Evolutionary conservation across 2,888 invertebrate species (phyloP).

Genomic region (Diachrysia chrysitis): DNA sequence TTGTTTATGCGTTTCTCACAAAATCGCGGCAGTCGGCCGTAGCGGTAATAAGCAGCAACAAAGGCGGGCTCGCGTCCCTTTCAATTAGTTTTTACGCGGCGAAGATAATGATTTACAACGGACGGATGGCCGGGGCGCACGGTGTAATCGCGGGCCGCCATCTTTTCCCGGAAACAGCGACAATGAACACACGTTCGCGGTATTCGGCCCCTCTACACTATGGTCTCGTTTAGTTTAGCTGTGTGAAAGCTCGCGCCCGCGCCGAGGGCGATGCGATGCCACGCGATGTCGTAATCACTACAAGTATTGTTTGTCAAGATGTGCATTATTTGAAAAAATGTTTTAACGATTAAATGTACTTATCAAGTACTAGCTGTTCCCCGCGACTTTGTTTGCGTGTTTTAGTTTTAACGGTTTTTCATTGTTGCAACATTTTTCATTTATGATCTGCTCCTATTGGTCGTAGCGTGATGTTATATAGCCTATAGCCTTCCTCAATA

Average conservation of each 20-base stretch:
- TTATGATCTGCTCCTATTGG: too few species aligned
- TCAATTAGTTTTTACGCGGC: conserved; percentile 84
- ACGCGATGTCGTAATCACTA: conserved; percentile 24
- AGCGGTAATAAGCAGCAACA: conserved; percentile 72
- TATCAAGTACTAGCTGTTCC: too few species aligned
- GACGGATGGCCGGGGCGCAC: conserved; percentile 62
- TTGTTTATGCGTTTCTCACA: conserved; percentile 62
- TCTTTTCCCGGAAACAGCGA: conserved; percentile 82
- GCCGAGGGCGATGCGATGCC: conserved; percentile 21
- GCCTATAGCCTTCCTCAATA: too few species aligned
- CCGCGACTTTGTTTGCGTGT: too few species aligned
- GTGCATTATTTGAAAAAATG: too few species aligned
- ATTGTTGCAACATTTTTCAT: too few species aligned
- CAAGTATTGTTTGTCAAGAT: neutral
- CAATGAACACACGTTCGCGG: conserved; percentile 78
- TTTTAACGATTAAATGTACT: too few species aligned
- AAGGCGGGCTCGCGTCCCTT: conserved; percentile 77
- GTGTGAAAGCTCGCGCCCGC: conserved; percentile 60
- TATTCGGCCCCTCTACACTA: conserved; percentile 58
- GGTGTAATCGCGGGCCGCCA: conserved; percentile 73
- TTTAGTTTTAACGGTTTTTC: too few species aligned
- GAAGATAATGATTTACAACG: conserved; percentile 81
- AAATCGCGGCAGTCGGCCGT: conserved; percentile 53
- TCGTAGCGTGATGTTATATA: too few species aligned
- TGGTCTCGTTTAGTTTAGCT: conserved; percentile 51